Evolutionary conservation across 2,797 vertebrate genomes (phyloP).

Genomic region (Craterocephalus amniculus): DNA sequence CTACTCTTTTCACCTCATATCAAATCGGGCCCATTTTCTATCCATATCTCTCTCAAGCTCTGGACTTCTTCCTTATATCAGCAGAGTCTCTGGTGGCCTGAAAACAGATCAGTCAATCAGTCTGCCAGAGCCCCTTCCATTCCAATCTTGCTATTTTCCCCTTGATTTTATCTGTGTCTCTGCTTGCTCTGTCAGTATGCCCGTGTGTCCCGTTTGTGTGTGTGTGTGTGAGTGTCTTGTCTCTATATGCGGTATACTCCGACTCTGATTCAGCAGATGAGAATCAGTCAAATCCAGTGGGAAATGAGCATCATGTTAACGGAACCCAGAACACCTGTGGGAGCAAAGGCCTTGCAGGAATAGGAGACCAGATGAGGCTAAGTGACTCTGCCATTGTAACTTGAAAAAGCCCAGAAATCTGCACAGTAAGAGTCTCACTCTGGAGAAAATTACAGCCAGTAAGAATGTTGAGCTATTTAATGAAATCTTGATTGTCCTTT

Average conservation of each 20-base stretch:
- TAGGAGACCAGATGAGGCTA: constrained; percentile 38
- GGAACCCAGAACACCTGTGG: constrained; percentile 32
- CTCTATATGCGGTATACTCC: constrained; percentile 41
- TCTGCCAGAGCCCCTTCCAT: constrained; percentile 25
- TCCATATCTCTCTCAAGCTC: constrained; percentile 37
- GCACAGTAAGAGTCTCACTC: constrained; percentile 21
- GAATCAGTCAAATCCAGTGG: constrained; percentile 58
- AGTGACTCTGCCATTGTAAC: constrained; percentile 37
- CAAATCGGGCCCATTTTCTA: constrained; percentile 41
- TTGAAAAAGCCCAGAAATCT: constrained; percentile 10
- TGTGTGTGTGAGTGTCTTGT: background rate
- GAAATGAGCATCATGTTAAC: constrained; percentile 56
- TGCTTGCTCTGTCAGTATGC: constrained; percentile 36
- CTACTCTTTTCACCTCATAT: constrained; percentile 53
- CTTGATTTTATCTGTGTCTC: constrained; percentile 46
- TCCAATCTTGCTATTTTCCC: constrained; percentile 41
- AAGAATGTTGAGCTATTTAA: constrained; percentile 21
- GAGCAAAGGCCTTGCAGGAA: constrained; percentile 27
- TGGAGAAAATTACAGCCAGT: constrained; percentile 35
- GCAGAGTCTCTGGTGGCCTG: constrained; percentile 50
- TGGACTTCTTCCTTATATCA: constrained; percentile 41
- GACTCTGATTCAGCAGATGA: constrained; percentile 39
- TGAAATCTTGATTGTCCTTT: constrained; percentile 22
- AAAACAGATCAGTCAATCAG: constrained; percentile 61
- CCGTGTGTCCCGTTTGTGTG: background rate